A percentile compares a stretch with the other conserved stretches of the same genome.
phyloP scores from a whole-genome alignment of 2,113 vertebrate species.

The Tupaia tana region DNA sequence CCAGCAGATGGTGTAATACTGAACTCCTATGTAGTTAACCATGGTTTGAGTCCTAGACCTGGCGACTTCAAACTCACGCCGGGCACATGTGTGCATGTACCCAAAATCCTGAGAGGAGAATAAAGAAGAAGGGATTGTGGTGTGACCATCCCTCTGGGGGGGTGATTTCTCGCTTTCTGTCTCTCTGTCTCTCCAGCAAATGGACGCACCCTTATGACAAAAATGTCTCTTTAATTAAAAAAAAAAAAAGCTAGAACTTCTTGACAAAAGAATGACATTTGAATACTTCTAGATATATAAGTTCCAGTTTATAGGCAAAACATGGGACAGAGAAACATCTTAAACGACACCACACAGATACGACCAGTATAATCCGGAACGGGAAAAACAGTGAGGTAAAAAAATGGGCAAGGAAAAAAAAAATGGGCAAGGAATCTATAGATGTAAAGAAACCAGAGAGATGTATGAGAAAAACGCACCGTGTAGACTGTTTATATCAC shows the following conservation, averaged over 20 bases:
- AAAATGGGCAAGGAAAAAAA: neutral
- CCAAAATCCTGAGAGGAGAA: too few species aligned
- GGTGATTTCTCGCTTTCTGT: too few species aligned
- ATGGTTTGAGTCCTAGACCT: too few species aligned
- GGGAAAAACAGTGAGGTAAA: neutral
- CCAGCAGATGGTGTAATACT: too few species aligned
- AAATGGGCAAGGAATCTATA: neutral
- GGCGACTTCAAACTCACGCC: too few species aligned
- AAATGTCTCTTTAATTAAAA: neutral
- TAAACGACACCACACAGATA: slow-evolving; percentile 33
- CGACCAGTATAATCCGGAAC: neutral
- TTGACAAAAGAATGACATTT: neutral
- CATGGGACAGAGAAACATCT: neutral
- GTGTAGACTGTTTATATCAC: neutral
- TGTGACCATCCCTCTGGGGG: too few species aligned
- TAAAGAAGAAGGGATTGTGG: too few species aligned
- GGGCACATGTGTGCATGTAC: too few species aligned
- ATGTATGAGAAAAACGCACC: neutral
- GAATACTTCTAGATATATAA: slow-evolving; percentile 58
- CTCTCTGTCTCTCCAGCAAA: too few species aligned
- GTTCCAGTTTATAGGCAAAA: slow-evolving; percentile 8
- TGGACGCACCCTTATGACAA: too few species aligned
- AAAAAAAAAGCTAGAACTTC: slow-evolving; percentile 39
- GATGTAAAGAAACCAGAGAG: slow-evolving; percentile 41
- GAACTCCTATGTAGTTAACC: too few species aligned